Percentiles rank a stretch among this genome's conserved stretches.
These are phyloP conservation scores for Ascaphus truei DNA, from an alignment of 2,113 vertebrate genomes.

Conservation along the genomic window DNA sequence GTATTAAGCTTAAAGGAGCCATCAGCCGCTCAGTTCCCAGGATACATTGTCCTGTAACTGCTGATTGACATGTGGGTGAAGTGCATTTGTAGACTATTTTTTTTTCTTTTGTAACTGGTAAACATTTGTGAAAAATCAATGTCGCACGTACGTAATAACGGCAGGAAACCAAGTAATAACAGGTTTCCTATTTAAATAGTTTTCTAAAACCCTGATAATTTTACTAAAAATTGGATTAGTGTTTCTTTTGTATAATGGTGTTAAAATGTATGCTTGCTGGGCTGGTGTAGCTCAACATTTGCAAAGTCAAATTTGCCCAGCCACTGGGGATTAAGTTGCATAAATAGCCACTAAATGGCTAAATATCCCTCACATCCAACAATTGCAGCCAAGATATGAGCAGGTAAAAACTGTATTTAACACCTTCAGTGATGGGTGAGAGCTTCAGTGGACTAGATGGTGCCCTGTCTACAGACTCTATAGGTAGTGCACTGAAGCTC, in stretches of 20 bases:
- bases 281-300: background rate
- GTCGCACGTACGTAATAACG: no score
- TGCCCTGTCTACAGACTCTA: no score
- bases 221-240: no score
- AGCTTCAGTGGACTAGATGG: background rate
- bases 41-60: constrained; percentile 33
- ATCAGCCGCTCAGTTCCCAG: background rate
- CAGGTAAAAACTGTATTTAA: background rate
- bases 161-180: no score
- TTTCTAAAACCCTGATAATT: no score
- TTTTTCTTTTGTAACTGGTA: no score
- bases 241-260: no score
- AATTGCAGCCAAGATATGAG: constrained; percentile 20
- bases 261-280: no score
- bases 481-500: no score
- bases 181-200: no score
- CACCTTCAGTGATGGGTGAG: background rate
- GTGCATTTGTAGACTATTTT: no score
- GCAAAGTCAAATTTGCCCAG: constrained; percentile 2
- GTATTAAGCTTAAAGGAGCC: constrained; percentile 30
- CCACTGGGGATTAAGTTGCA: background rate
- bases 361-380: background rate
- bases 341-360: background rate
- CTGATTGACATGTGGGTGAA: constrained; percentile 39
- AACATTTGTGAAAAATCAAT: no score